Evolutionary conservation across 2,113 vertebrate genomes (phyloP), one percentile per base, ranked within the genome.

Genomic region (Lathamus discolor): DNA sequence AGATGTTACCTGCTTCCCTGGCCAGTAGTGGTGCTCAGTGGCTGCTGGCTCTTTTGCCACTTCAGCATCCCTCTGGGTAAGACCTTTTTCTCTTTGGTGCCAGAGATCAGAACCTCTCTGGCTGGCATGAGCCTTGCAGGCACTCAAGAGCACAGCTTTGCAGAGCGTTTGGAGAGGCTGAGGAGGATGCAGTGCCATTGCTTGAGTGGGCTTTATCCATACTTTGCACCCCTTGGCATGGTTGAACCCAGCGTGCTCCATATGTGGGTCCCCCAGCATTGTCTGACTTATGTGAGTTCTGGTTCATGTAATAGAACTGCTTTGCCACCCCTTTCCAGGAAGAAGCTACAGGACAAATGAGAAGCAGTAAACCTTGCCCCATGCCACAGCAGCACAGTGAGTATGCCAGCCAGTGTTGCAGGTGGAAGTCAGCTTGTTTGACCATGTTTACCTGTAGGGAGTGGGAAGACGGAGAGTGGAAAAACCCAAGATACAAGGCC

Each of bases 331-430:
- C 49, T 9, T 41, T 10, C 67, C 33, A 13, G 83, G 83, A 37
- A 37, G 16, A 66, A 83, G 72, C 39, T 55, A 1, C 39, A 46
- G 78, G 48, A 52, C 3, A 10, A 10, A 51, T 7, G 59, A 54
- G 72, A 25, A 19, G 35, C 0, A 1, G 11, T 5, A 33, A 37
- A 39, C 48, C 3, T n/a, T 64, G 51, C 23, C 78, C 87, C 5
- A 0, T 57, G 43, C 15, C 19, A 69, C 1, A 0, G 31, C 67
- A 46, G 29, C 4, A 19, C 35, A 44, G 14, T 0, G 3, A 2
- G 8, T 5, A 1, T 28, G 61, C 68, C 68, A 51, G 15, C 12
- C 51, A 19, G 27, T 17, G 86, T 43, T 48, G 62, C 4, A 19
- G 51, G 28, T 85, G 84, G 80, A 48, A 92, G 39, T 29, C 17